A percentile compares a stretch with the other conserved stretches of the same genome.
Evolutionary conservation across 2,797 vertebrate species (phyloP).

Genomic region (Microcaecilia unicolor): DNA sequence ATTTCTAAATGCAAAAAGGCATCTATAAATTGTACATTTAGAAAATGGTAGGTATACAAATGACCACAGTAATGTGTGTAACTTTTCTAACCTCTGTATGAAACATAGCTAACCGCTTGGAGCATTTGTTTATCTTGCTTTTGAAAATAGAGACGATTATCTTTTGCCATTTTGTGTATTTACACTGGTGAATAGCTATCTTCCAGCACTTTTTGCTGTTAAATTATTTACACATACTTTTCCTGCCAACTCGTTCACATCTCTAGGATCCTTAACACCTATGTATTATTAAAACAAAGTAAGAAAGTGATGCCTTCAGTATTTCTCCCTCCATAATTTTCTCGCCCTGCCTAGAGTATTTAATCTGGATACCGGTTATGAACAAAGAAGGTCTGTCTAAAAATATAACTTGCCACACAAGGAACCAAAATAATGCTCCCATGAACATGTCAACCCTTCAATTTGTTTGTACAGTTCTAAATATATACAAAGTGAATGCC

Average conservation of each 20-base stretch:
- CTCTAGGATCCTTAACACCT: not conserved
- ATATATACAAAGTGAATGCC: too few relatives aligned
- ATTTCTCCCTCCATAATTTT: not conserved
- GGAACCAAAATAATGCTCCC: too few relatives aligned
- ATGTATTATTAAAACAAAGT: not conserved
- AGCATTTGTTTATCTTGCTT: too few relatives aligned
- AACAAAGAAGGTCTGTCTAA: not conserved
- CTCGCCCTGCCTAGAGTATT: slow-evolving; percentile 8
- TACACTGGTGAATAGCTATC: slow-evolving; percentile 30
- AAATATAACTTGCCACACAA: too few relatives aligned
- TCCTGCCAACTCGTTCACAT: not conserved
- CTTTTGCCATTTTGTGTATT: slow-evolving; percentile 44
- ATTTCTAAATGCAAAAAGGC: too few relatives aligned
- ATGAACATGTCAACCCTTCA: too few relatives aligned
- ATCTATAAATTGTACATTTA: too few relatives aligned
- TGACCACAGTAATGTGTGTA: too few relatives aligned
- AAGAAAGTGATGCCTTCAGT: not conserved
- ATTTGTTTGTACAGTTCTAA: too few relatives aligned
- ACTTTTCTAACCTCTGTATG: too few relatives aligned
- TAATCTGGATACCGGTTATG: not conserved
- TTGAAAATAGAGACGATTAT: slow-evolving; percentile 57
- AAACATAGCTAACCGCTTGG: too few relatives aligned
- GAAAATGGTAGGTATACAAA: too few relatives aligned
- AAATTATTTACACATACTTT: slow-evolving; percentile 26
- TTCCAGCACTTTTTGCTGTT: slow-evolving; percentile 27